Evolutionary conservation across 2,888 invertebrate species (phyloP).

Genomic region (Sialis fuliginosa): DNA sequence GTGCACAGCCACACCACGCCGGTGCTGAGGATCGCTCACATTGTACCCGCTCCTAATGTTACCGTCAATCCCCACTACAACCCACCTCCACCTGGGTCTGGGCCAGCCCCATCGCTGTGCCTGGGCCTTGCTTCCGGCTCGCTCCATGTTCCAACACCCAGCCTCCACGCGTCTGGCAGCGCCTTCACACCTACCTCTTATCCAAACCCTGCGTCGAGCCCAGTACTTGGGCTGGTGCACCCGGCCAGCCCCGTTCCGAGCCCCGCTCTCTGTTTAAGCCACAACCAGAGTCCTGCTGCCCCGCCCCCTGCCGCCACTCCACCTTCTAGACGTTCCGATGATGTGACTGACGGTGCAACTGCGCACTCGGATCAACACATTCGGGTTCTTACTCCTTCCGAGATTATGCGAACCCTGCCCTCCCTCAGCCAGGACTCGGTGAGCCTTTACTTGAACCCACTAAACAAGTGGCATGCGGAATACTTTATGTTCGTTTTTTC

Average conservation of each 20-base stretch:
- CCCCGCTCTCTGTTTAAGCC: background rate
- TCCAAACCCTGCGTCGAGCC: conserved; percentile 5
- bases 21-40: conserved; percentile 28
- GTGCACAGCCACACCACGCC: conserved; percentile 24
- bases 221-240: conserved; percentile 27
- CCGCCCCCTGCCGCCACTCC: background rate
- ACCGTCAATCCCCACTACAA: conserved; percentile 42
- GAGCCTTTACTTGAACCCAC: conserved; percentile 13
- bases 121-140: background rate
- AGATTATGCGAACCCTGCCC: conserved; percentile 82
- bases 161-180: background rate
- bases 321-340: conserved; percentile 5
- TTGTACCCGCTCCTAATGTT: conserved; percentile 48
- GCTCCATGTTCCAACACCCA: conserved; percentile 1
- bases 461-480: too few species aligned
- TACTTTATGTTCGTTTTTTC: too few species aligned
- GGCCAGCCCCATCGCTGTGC: conserved; percentile 8
- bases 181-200: conserved; percentile 7
- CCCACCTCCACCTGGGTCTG: conserved; percentile 11
- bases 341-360: background rate
- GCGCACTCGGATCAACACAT: conserved; percentile 51
- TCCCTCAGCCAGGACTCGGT: conserved; percentile 55
- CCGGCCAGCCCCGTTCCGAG: conserved; percentile 6
- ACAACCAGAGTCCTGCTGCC: background rate
- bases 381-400: conserved; percentile 74